Conservation (phyloP, 2,113 vertebrate species). For the Prolemur simus region DNA sequence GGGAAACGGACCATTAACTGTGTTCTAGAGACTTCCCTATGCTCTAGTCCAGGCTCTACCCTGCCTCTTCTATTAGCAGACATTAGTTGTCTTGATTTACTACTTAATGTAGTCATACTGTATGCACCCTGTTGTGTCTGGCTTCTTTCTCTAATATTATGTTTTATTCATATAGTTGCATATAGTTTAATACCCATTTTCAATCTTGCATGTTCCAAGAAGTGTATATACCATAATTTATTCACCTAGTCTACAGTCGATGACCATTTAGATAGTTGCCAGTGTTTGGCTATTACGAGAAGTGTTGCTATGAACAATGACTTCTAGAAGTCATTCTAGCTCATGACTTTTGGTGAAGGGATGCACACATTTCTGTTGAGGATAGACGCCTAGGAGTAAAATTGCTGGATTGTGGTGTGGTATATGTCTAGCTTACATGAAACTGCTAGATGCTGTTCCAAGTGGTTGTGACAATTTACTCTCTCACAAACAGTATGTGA, state of each 20-base stretch:
- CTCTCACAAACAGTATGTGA: accelerated
- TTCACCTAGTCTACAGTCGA: neutral
- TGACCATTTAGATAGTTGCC: neutral
- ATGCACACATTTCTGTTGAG: accelerated
- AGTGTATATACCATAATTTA: neutral
- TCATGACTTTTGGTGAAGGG: neutral
- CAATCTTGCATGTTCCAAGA: neutral
- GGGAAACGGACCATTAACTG: neutral
- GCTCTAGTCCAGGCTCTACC: too few relatives aligned
- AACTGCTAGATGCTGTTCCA: neutral
- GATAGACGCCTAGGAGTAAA: accelerated
- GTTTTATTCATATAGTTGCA: neutral
- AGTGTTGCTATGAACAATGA: accelerated
- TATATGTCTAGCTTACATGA: accelerated
- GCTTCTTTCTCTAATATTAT: neutral
- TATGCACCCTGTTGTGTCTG: neutral
- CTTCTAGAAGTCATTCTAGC: too few relatives aligned
- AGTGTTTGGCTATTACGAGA: neutral
- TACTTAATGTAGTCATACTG: neutral
- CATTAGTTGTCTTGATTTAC: neutral
- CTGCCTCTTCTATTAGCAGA: neutral
- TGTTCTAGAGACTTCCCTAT: neutral
- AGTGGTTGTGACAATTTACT: accelerated
- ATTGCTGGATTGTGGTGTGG: too few relatives aligned
- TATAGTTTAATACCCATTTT: neutral